phyloP scores from a whole-genome alignment of 2,888 invertebrate genomes.

The Chalcis sispes region DNA sequence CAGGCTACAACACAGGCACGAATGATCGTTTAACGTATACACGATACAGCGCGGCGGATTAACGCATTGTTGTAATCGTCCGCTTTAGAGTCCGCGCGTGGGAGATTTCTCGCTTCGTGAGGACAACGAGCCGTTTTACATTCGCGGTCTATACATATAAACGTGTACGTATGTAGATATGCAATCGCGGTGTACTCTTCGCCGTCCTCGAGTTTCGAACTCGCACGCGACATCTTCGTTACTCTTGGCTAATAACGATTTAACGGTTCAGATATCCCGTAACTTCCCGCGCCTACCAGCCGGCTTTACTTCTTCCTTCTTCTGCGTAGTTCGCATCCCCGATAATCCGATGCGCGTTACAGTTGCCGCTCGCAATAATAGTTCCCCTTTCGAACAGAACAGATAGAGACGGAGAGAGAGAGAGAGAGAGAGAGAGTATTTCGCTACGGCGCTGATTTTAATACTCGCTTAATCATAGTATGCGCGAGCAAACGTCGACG shows the following conservation, averaged over 20 bases:
- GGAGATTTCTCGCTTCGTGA: conserved; percentile 35
- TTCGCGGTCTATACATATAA: too few species aligned
- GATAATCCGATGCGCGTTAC: conserved; percentile 9
- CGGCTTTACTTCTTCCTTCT: conserved; percentile 35
- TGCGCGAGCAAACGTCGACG: background rate
- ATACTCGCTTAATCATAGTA: conserved; percentile 4
- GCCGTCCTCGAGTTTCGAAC: conserved; percentile 1
- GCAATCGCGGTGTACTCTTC: background rate
- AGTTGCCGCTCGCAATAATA: conserved; percentile 44
- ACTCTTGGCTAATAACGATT: conserved; percentile 51
- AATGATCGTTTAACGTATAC: too few species aligned
- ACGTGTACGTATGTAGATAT: background rate
- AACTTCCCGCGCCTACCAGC: too few species aligned
- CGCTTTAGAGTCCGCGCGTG: background rate
- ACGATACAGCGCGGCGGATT: background rate
- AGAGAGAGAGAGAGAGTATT: background rate
- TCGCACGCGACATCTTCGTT: conserved; percentile 52
- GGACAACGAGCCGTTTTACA: too few species aligned
- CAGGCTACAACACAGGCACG: too few species aligned
- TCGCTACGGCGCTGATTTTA: conserved; percentile 24
- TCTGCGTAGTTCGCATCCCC: background rate
- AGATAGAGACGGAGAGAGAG: background rate
- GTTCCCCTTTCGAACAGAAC: too few species aligned
- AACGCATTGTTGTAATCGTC: conserved; percentile 28
- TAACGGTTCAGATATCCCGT: conserved; percentile 58